A percentile compares a stretch with the other conserved stretches of the same genome.
These are phyloP conservation scores for Hylyphantes graminicola DNA, from an alignment of 1,140 invertebrate species.

Conservation along the genomic window DNA sequence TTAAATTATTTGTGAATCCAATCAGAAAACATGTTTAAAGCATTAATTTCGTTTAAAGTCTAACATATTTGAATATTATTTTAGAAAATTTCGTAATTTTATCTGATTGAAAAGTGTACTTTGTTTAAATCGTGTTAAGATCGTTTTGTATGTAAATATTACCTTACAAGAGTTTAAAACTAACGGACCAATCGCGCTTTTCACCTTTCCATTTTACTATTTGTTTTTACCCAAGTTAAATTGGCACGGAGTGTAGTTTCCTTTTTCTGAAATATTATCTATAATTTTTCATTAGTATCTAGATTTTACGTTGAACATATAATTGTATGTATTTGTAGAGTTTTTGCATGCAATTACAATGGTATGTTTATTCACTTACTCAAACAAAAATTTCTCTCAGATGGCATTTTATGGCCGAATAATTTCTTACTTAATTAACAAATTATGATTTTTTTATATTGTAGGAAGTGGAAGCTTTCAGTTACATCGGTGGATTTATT, in stretches of 20 bases:
- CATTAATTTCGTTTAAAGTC: no score
- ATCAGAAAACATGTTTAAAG: no score
- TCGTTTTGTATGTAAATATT: no score
- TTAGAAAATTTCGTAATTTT: no score
- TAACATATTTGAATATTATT: no score
- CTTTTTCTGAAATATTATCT: neutral
- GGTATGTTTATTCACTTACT: neutral
- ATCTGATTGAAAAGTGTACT: no score
- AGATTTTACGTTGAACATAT: neutral
- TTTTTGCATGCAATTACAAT: neutral
- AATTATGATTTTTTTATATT: neutral
- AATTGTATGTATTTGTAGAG: neutral
- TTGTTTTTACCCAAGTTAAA: no score
- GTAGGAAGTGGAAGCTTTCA: conserved; percentile 26
- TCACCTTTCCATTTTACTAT: no score
- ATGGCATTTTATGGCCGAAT: neutral
- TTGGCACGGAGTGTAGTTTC: neutral
- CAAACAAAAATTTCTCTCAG: neutral
- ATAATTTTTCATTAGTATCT: neutral
- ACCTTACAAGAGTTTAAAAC: no score
- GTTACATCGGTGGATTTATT: conserved; percentile 33
- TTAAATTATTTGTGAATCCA: no score
- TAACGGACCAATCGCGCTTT: no score
- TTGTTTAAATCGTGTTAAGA: no score
- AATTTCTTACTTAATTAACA: neutral